phyloP scores from a whole-genome alignment of 2,888 invertebrate species.

The Caenorhabditis becei region DNA sequence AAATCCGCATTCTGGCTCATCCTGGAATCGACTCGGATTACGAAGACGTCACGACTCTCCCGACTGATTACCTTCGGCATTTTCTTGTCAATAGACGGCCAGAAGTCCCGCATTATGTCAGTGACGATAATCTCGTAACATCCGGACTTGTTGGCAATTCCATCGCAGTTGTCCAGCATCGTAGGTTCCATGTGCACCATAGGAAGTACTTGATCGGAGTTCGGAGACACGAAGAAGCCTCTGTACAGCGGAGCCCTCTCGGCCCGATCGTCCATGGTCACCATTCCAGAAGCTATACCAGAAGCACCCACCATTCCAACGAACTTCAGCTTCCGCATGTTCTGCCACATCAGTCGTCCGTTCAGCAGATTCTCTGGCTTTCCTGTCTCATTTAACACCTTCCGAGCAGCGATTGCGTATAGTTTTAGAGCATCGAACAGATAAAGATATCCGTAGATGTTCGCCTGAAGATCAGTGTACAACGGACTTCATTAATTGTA shows the following conservation, averaged over 20 bases:
- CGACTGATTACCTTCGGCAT: slow-evolving; percentile 62
- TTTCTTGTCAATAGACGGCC: slow-evolving; percentile 70
- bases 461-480: slow-evolving; percentile 59
- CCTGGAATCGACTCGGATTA: slow-evolving; percentile 43
- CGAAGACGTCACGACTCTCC: not conserved
- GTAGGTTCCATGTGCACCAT: slow-evolving; percentile 75
- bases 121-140: slow-evolving; percentile 74
- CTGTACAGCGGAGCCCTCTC: slow-evolving; percentile 72
- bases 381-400: slow-evolving; percentile 72
- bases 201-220: slow-evolving; percentile 68
- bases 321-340: slow-evolving; percentile 77
- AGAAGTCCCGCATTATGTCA: slow-evolving; percentile 72
- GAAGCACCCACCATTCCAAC: slow-evolving; percentile 70
- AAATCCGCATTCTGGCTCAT: slow-evolving; percentile 80
- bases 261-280: slow-evolving; percentile 71
- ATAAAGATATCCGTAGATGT: slow-evolving; percentile 73
- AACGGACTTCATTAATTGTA: no score
- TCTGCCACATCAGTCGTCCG: slow-evolving; percentile 77
- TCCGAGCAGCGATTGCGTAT: slow-evolving; percentile 76
- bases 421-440: slow-evolving; percentile 73
- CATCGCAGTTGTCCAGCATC: slow-evolving; percentile 72
- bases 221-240: slow-evolving; percentile 72
- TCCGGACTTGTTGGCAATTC: slow-evolving; percentile 68
- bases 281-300: slow-evolving; percentile 67
- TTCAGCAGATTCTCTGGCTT: slow-evolving; percentile 72